Conservation (phyloP, 2,888 invertebrate genomes). For the Helobdella robusta region DNA sequence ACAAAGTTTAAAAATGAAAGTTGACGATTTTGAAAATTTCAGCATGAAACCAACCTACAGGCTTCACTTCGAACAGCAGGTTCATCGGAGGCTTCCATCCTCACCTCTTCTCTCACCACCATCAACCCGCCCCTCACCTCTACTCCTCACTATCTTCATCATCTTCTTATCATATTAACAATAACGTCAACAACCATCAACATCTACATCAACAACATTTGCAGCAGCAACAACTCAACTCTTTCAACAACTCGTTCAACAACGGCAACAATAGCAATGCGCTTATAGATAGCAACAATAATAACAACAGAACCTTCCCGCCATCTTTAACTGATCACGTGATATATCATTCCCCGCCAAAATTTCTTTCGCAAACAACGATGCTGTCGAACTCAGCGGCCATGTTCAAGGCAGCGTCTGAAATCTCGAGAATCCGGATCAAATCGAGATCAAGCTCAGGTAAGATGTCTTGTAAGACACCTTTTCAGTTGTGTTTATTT, state of each 20-base stretch:
- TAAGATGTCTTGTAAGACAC: neutral
- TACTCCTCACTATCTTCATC: neutral
- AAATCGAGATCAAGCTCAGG: conserved; percentile 30
- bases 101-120: conserved; percentile 20
- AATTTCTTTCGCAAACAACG: conserved; percentile 16
- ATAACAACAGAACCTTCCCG: conserved; percentile 5
- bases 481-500: too few relatives aligned
- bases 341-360: conserved; percentile 10
- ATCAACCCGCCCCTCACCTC: conserved; percentile 8
- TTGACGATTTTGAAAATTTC: too few relatives aligned
- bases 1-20: too few relatives aligned
- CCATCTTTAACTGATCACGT: conserved; percentile 12
- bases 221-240: neutral
- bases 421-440: conserved; percentile 28
- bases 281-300: too few relatives aligned
- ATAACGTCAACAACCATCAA: neutral
- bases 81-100: conserved; percentile 19
- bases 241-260: neutral
- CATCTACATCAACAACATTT: conserved; percentile 14
- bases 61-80: conserved; percentile 5
- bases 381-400: conserved; percentile 19
- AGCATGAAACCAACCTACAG: too few relatives aligned
- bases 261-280: too few relatives aligned
- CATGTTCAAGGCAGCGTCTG: conserved; percentile 28
- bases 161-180: conserved; percentile 2